Evolutionary conservation across 2,113 vertebrate genomes (phyloP).

Genomic region (Cyanoramphus novaezelandiae): DNA sequence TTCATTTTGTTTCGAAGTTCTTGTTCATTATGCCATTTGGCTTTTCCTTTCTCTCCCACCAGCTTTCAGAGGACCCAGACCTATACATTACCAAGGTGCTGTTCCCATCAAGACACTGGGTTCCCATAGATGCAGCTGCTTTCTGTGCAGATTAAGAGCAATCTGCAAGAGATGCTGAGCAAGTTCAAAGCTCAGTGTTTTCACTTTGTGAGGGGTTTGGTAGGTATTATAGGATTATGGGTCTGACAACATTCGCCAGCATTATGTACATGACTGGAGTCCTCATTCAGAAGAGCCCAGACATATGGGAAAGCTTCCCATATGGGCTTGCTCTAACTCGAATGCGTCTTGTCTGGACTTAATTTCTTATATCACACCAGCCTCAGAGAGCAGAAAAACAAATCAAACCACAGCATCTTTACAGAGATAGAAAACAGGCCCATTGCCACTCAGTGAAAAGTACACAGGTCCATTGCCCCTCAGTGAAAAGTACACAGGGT

Average conservation of each 20-base stretch:
- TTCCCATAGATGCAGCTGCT: not conserved
- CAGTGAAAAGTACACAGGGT: not conserved
- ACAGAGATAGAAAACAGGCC: not conserved
- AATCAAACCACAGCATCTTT: not conserved
- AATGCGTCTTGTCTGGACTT: not conserved
- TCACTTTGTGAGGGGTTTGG: not conserved
- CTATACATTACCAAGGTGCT: not conserved
- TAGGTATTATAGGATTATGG: not conserved
- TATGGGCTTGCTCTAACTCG: not conserved
- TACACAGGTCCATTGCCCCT: not conserved
- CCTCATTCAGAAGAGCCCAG: not conserved
- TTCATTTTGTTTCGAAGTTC: not conserved
- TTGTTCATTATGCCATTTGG: not conserved
- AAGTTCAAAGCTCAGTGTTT: not conserved
- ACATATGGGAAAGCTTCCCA: not conserved
- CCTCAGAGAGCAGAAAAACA: not conserved
- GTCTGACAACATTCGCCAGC: accelerated
- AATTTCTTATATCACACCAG: not conserved
- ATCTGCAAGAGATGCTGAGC: not conserved
- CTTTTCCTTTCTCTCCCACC: not conserved
- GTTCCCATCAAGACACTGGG: not conserved
- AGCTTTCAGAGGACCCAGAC: not conserved
- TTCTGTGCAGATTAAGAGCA: not conserved
- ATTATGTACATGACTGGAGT: not conserved
- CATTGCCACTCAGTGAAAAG: not conserved